Evolutionary conservation across 1,140 invertebrate species (phyloP).

Genomic region (Subanguina moxae): DNA sequence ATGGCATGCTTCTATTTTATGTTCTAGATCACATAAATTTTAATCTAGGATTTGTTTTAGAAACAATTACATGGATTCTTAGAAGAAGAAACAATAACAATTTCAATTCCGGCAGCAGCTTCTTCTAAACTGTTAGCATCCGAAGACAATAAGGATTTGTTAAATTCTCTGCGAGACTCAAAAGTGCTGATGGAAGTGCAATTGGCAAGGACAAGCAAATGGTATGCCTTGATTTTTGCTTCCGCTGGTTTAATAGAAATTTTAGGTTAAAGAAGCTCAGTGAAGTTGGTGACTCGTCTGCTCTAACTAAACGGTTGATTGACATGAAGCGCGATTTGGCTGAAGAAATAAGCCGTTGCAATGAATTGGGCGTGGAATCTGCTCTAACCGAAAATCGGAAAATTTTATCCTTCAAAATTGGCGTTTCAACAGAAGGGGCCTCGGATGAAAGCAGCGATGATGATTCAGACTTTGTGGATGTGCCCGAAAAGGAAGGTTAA

Average conservation of each 20-base stretch:
- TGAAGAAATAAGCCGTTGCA: slow-evolving; percentile 32
- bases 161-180: slow-evolving; percentile 26
- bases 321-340: slow-evolving; percentile 21
- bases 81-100: not conserved
- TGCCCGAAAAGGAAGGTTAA: slow-evolving; percentile 42
- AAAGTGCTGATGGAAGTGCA: slow-evolving; percentile 20
- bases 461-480: slow-evolving; percentile 41
- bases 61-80: slow-evolving; percentile 22
- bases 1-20: no score
- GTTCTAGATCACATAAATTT: not conserved
- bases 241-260: not conserved
- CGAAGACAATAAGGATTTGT: slow-evolving; percentile 23
- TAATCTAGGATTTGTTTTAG: slow-evolving; percentile 21
- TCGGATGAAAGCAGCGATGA: slow-evolving; percentile 33
- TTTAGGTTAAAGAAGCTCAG: slow-evolving; percentile 35
- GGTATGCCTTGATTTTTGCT: not conserved
- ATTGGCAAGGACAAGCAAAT: slow-evolving; percentile 21
- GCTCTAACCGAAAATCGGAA: not conserved
- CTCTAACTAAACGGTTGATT: slow-evolving; percentile 23
- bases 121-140: slow-evolving; percentile 18
- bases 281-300: slow-evolving; percentile 20
- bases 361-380: slow-evolving; percentile 29
- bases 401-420: not conserved
- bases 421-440: not conserved
- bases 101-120: slow-evolving; percentile 4